phyloP scores from a whole-genome alignment of 1,140 invertebrate species.

The Zaprionus ghesquierei region DNA sequence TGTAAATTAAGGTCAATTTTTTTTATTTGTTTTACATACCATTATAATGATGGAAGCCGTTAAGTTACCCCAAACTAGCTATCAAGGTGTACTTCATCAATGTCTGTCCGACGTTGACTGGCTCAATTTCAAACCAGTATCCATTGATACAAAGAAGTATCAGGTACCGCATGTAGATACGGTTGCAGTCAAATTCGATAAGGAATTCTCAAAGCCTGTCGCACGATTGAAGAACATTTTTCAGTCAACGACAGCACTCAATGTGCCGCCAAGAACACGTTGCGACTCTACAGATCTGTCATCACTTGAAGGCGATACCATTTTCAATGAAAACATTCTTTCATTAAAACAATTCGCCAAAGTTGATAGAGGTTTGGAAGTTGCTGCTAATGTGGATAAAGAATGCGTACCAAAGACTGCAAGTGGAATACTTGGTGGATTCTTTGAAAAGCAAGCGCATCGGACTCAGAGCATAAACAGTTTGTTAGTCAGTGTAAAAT shows the following conservation, averaged over 20 bases:
- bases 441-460: not conserved
- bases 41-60: constrained; percentile 31
- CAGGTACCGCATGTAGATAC: not conserved
- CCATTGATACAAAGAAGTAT: not conserved
- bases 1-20: constrained; percentile 13
- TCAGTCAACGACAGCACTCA: not conserved
- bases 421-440: not conserved
- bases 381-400: not conserved
- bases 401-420: not conserved
- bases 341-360: not conserved
- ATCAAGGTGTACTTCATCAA: not conserved
- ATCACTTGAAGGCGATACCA: constrained; percentile 3
- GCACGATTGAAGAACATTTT: constrained; percentile 1
- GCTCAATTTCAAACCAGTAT: not conserved
- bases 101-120: constrained; percentile 4
- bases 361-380: not conserved
- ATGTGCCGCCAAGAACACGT: not conserved
- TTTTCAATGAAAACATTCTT: not conserved
- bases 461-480: not conserved
- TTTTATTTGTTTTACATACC: not conserved
- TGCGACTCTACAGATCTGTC: constrained; percentile 5
- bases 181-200: not conserved
- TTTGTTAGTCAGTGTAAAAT: not conserved
- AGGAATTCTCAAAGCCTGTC: not conserved
- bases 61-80: not conserved